Conservation (phyloP, 2,113 vertebrate genomes). For the Scomber colias region DNA sequence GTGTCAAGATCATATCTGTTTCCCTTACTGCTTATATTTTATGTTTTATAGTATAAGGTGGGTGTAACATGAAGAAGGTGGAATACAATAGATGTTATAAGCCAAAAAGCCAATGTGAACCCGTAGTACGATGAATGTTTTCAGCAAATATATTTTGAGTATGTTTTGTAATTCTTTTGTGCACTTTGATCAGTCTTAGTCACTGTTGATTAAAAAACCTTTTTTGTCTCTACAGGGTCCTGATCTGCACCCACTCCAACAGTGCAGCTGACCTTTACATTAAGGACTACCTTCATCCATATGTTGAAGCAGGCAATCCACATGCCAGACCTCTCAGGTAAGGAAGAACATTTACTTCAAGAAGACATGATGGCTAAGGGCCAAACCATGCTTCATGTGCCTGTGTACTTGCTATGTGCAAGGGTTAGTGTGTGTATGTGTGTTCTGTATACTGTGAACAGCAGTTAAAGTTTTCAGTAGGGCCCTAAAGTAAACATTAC, state of each 20-base stretch:
- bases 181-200: too few relatives aligned
- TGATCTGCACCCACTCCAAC: constrained; percentile 99
- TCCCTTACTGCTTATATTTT: neutral
- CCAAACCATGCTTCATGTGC: neutral
- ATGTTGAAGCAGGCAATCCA: constrained; percentile 98
- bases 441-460: neutral
- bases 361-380: neutral
- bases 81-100: too few relatives aligned
- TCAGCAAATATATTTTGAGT: too few relatives aligned
- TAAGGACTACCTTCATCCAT: constrained; percentile 99
- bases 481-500: neutral
- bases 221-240: constrained; percentile 90
- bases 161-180: too few relatives aligned
- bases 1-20: neutral
- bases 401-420: neutral
- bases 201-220: neutral
- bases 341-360: neutral
- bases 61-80: too few relatives aligned
- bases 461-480: neutral
- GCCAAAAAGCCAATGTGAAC: too few relatives aligned
- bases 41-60: neutral
- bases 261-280: constrained; percentile 99
- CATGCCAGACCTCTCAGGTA: constrained; percentile 99
- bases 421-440: neutral
- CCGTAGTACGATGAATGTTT: too few relatives aligned